Evolutionary conservation across 2,888 invertebrate genomes (phyloP).

Genomic region (Sepioteuthis lessoniana): DNA sequence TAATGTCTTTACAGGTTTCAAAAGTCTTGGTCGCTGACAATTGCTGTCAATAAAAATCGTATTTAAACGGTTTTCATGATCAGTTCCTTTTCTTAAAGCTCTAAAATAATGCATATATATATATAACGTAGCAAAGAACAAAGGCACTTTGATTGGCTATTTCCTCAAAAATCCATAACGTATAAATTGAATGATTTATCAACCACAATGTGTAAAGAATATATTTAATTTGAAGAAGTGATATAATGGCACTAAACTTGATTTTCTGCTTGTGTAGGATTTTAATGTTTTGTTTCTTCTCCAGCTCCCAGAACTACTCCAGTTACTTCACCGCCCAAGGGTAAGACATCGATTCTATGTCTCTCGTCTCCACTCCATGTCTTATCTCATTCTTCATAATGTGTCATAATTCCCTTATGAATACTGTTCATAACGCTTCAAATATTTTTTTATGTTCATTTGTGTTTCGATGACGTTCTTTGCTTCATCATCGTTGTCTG

Average conservation of each 20-base stretch:
- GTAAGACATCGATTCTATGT: slow-evolving; percentile 35
- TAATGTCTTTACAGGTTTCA: too few relatives aligned
- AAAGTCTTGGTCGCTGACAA: too few relatives aligned
- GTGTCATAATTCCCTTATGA: not conserved
- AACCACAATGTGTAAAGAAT: too few relatives aligned
- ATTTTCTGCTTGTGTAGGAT: not conserved
- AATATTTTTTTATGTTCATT: too few relatives aligned
- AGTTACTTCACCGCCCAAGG: not conserved
- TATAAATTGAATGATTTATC: too few relatives aligned
- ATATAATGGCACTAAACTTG: not conserved
- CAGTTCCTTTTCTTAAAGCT: too few relatives aligned
- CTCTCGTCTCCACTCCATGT: not conserved
- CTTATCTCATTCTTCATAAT: not conserved
- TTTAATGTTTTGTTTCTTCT: not conserved
- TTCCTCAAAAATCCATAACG: not conserved
- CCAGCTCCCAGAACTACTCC: not conserved
- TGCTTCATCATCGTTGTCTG: not conserved
- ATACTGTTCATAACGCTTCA: not conserved
- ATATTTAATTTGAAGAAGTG: too few relatives aligned
- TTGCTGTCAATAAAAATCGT: too few relatives aligned
- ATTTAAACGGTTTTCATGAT: too few relatives aligned
- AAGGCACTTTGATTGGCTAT: not conserved
- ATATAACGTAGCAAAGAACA: too few relatives aligned
- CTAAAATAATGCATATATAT: too few relatives aligned
- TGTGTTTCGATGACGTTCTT: not conserved